phyloP scores from a whole-genome alignment of 1,140 invertebrate species.

The Chironomus striatipennis region DNA sequence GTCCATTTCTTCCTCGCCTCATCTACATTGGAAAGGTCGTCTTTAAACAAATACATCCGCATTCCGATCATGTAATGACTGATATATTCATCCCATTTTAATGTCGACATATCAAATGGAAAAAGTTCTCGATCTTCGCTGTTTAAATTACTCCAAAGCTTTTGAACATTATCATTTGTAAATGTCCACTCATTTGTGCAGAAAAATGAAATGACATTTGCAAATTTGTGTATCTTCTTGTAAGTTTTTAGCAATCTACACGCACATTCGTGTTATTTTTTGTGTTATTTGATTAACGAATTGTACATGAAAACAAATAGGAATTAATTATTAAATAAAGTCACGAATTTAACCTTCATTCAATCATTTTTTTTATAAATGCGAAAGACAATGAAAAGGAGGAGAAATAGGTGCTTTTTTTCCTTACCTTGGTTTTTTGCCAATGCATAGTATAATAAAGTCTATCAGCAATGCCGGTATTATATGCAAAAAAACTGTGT shows the following conservation, averaged over 20 bases:
- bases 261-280: slow-evolving; percentile 19
- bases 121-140: slow-evolving; percentile 51
- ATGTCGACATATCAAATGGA: slow-evolving; percentile 53
- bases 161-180: slow-evolving; percentile 50
- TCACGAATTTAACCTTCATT: neutral
- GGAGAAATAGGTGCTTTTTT: slow-evolving; percentile 29
- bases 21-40: slow-evolving; percentile 55
- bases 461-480: slow-evolving; percentile 58
- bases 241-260: slow-evolving; percentile 55
- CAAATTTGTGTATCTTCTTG: slow-evolving; percentile 62
- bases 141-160: slow-evolving; percentile 46
- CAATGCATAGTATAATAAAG: slow-evolving; percentile 46
- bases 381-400: slow-evolving; percentile 21
- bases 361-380: slow-evolving; percentile 23
- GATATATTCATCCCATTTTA: slow-evolving; percentile 61
- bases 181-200: slow-evolving; percentile 59
- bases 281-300: too few species aligned
- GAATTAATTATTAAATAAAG: too few species aligned
- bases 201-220: slow-evolving; percentile 59
- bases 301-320: too few species aligned
- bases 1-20: slow-evolving; percentile 46
- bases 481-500: slow-evolving; percentile 47
- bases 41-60: slow-evolving; percentile 58
- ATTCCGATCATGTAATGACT: slow-evolving; percentile 52
- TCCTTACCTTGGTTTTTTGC: slow-evolving; percentile 51